phyloP scores from a whole-genome alignment of 2,888 invertebrate genomes.

The Mayetiola destructor region DNA sequence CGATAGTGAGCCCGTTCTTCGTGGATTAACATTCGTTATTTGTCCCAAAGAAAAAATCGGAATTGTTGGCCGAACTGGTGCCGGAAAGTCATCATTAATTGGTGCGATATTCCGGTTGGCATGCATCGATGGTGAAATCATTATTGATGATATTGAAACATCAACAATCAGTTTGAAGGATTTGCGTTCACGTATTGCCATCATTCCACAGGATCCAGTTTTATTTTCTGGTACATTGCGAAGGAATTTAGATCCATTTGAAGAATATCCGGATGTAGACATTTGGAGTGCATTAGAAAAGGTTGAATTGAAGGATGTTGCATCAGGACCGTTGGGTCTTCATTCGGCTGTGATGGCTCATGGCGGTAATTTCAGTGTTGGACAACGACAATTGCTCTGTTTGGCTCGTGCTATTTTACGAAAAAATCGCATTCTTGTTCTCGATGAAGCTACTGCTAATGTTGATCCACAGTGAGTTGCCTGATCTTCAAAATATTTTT shows the following conservation, averaged over 20 bases:
- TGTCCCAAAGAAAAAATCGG: conserved; percentile 41
- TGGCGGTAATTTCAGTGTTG: conserved; percentile 47
- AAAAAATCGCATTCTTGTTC: conserved; percentile 59
- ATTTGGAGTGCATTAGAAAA: conserved; percentile 59
- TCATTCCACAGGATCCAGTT: conserved; percentile 44
- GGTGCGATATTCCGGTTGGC: conserved; percentile 41
- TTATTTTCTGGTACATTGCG: conserved; percentile 40
- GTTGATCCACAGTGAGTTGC: too few species aligned
- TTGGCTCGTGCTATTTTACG: conserved; percentile 68
- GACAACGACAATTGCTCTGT: conserved; percentile 58
- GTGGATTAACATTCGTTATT: conserved; percentile 45
- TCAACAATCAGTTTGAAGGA: conserved; percentile 43
- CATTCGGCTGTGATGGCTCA: conserved; percentile 40
- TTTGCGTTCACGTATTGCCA: conserved; percentile 45
- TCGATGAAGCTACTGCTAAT: conserved; percentile 52
- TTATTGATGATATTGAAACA: conserved; percentile 51
- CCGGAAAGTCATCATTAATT: conserved; percentile 59
- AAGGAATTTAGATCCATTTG: conserved; percentile 60
- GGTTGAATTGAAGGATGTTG: conserved; percentile 46
- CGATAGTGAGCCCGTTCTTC: conserved; percentile 67
- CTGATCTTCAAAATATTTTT: too few species aligned
- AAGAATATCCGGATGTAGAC: conserved; percentile 49
- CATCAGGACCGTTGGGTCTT: conserved; percentile 37
- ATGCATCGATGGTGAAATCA: conserved; percentile 47
- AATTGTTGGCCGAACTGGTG: conserved; percentile 39